These are phyloP conservation scores for Cercopithecus mitis DNA, from an alignment of 2,797 vertebrate genomes.

Conservation along the genomic window DNA sequence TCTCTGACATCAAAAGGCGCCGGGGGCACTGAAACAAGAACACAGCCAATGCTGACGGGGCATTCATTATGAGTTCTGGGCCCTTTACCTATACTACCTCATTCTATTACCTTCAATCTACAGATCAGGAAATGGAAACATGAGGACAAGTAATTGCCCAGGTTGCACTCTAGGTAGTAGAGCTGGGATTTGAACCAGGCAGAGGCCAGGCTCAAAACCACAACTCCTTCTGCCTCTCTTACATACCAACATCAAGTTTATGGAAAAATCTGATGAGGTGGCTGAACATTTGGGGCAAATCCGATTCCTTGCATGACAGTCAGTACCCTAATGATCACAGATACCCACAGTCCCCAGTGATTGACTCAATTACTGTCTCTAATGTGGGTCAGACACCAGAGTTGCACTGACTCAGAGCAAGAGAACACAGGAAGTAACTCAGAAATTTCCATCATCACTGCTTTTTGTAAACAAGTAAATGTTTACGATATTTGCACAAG, in stretches of 20 bases:
- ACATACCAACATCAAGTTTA: neutral
- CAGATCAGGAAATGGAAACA: neutral
- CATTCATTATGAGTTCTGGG: too few species aligned
- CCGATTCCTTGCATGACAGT: neutral
- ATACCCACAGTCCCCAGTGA: neutral
- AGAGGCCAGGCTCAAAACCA: neutral
- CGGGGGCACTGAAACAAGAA: neutral
- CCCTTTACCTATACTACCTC: neutral
- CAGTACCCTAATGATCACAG: neutral
- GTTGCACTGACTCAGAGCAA: neutral
- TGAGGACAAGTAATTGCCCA: neutral
- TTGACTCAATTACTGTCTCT: neutral
- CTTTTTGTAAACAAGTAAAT: neutral
- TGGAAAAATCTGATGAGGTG: constrained; percentile 7
- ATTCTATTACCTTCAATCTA: neutral
- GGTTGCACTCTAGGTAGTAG: neutral
- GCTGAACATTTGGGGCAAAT: neutral
- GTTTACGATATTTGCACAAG: neutral
- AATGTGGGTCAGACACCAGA: neutral
- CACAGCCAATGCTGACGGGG: fast-evolving
- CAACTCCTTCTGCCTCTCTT: neutral
- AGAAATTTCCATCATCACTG: neutral
- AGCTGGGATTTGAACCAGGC: neutral
- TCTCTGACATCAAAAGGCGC: too few species aligned
- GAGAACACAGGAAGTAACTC: neutral